phyloP scores from a whole-genome alignment of 2,113 vertebrate species.

The Saiga tatarica region DNA sequence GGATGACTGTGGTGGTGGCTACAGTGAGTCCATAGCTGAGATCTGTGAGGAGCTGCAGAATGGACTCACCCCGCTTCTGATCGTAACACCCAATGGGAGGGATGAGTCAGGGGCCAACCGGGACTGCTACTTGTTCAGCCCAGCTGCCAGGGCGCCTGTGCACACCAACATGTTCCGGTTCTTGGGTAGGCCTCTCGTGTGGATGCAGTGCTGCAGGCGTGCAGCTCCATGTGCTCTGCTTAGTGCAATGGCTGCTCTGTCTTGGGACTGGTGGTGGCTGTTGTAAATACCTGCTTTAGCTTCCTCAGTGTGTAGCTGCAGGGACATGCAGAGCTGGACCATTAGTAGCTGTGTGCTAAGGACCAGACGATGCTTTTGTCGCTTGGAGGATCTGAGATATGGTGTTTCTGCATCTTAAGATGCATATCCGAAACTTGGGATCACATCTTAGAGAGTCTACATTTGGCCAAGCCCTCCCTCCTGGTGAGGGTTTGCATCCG shows the following conservation, averaged over 20 bases:
- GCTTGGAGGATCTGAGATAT: background rate
- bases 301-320: fast-evolving
- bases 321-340: background rate
- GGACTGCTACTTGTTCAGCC: slow-evolving; percentile 97
- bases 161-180: slow-evolving; percentile 99
- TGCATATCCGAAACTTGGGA: background rate
- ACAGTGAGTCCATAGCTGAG: slow-evolving; percentile 98
- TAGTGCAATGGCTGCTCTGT: background rate
- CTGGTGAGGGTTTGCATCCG: background rate
- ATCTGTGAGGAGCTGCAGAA: slow-evolving; percentile 99
- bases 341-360: background rate
- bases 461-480: no score
- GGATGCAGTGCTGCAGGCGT: no score
- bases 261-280: no score
- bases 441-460: background rate
- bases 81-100: slow-evolving; percentile 97
- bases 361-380: background rate
- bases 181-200: slow-evolving; percentile 85
- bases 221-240: background rate
- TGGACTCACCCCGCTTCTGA: slow-evolving; percentile 95
- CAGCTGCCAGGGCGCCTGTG: slow-evolving; percentile 91
- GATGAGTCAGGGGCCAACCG: slow-evolving; percentile 98
- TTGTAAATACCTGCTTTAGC: background rate
- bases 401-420: background rate
- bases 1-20: slow-evolving; percentile 98